Evolutionary conservation across 2,113 vertebrate species (phyloP).

Genomic region (Myotis yumanensis): DNA sequence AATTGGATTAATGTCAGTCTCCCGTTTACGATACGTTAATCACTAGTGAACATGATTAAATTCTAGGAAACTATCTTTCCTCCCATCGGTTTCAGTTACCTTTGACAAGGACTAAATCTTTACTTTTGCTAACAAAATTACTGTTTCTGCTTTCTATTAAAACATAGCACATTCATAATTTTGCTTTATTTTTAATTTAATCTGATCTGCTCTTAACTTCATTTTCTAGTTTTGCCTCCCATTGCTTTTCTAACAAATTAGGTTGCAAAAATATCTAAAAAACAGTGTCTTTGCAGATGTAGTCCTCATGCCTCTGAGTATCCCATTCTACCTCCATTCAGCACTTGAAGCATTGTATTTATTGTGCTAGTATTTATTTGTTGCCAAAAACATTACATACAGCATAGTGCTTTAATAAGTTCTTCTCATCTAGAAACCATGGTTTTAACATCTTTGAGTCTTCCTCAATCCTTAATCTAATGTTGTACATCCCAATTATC

Average conservation of each 20-base stretch:
- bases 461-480: not conserved
- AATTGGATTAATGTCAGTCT: not conserved
- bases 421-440: not conserved
- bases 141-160: not conserved
- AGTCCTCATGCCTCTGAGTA: not conserved
- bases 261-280: not conserved
- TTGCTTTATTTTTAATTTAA: not conserved
- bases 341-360: not conserved
- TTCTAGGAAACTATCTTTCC: constrained; percentile 4
- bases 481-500: not conserved
- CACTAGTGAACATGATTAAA: not conserved
- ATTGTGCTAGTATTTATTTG: not conserved
- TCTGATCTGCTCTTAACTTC: not conserved
- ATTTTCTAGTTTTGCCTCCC: not conserved
- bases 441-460: not conserved
- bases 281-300: not conserved
- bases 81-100: not conserved
- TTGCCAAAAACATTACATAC: not conserved
- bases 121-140: constrained; percentile 32
- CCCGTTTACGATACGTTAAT: not conserved
- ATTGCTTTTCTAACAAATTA: constrained; percentile 18
- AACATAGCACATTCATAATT: constrained; percentile 13
- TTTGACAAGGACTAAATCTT: not conserved
- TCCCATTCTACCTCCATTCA: not conserved
- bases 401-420: not conserved